Base-by-base conservation (phyloP, 1,140 invertebrate genomes). In the Ephestia elutella region DNA sequence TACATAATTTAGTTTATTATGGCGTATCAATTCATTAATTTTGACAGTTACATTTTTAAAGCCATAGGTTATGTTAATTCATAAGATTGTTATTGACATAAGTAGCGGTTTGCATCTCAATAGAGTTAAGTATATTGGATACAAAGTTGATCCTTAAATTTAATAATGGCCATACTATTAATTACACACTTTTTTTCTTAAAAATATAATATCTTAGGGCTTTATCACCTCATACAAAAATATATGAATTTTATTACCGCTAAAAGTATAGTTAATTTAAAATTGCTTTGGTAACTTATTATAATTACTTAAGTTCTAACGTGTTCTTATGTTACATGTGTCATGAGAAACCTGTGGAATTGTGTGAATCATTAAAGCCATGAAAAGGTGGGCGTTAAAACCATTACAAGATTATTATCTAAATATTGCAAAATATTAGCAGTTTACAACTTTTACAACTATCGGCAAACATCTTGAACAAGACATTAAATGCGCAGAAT, bases 251-350 rank as follows among this genome's bases (percentile, higher is more conserved):
- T 70, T 61, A 66, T 60, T 68, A 48, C 69, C 51, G 62, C 66
- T 71, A 73, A 63, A 65, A 55, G 51, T 55, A 71, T 68, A 21
- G 71, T 78, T 78, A 80, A 57, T 65, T 59, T 59, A 75, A 56
- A 73, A 86, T 85, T 85, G 80, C 85, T 86, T 87, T 87, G 82
- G 82, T 87, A 86, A 87, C 82, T 86, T 84, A 87, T 75, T 71
- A 67, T 63, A 63, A 60, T 64, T 62, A 65, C 68, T 72, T 75
- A 71, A 59, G 63, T 60, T 60, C 59, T 70, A 78, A 25, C 59
- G 56, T 71, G 63, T 63, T 63, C 57, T 25, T 25, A 25, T 25
- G 21, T 53, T 59, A 51, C 32, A 32, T 38, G 49, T 51, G 18
- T 57, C 48, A 30, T 25, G 44, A 62, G 35, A 66, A 49, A 60